Conservation (phyloP, 2,113 vertebrate species). For the Psephotus haematonotus region DNA sequence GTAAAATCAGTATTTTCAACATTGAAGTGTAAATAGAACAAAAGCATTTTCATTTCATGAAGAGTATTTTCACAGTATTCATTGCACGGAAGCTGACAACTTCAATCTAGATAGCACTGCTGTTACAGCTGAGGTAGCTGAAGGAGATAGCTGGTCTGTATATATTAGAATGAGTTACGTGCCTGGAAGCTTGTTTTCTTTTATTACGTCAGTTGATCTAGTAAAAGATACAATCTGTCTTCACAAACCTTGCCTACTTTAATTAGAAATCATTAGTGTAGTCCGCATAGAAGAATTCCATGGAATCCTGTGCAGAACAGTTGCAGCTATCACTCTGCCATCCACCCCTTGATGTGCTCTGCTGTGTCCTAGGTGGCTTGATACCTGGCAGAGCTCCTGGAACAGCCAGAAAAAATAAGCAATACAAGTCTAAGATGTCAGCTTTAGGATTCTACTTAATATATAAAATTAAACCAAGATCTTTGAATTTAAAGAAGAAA, state of each 20-base stretch:
- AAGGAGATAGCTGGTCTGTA: not conserved
- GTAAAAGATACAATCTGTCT: not conserved
- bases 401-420: not conserved
- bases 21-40: not conserved
- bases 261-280: not conserved
- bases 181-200: not conserved
- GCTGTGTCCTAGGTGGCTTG: not conserved
- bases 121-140: not conserved
- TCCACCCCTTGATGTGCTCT: not conserved
- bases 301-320: not conserved
- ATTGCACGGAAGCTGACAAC: not conserved
- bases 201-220: not conserved
- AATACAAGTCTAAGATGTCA: not conserved
- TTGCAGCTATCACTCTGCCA: not conserved
- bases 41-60: not conserved
- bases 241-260: not conserved
- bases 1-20: not conserved
- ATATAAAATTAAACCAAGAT: not conserved
- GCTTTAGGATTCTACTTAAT: not conserved
- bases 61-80: not conserved
- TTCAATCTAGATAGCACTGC: not conserved
- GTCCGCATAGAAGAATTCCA: not conserved
- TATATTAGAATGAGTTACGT: not conserved
- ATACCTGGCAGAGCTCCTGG: not conserved
- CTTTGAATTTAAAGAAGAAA: not conserved